These are phyloP conservation scores for Ichneumoninae sp. DNA, from an alignment of 2,888 invertebrate species.

Conservation along the genomic window DNA sequence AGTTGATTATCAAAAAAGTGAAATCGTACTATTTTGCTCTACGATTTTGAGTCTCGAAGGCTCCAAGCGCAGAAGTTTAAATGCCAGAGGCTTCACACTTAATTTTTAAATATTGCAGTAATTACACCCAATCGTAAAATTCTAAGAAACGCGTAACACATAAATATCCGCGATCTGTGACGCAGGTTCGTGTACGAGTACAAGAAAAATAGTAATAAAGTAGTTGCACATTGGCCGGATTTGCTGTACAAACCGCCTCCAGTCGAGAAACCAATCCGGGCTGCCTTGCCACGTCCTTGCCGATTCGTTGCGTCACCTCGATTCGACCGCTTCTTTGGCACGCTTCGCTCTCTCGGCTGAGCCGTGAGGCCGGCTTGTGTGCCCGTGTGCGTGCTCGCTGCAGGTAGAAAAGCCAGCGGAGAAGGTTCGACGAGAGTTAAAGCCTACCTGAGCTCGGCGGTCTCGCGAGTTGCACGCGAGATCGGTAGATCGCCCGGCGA, in stretches of 20 bases:
- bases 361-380: conserved; percentile 1
- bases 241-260: conserved; percentile 60
- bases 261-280: conserved; percentile 72
- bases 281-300: conserved; percentile 77
- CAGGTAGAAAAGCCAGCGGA: conserved; percentile 45
- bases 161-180: neutral
- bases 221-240: conserved; percentile 37
- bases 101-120: neutral
- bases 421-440: conserved; percentile 16
- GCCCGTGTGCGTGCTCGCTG: neutral
- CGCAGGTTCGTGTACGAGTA: neutral
- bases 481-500: conserved; percentile 57
- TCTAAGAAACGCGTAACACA: neutral
- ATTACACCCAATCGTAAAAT: neutral
- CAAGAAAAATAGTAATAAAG: conserved; percentile 17
- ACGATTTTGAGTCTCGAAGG: too few species aligned
- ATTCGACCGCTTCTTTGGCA: conserved; percentile 72
- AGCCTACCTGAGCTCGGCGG: conserved; percentile 27
- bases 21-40: too few species aligned
- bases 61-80: neutral
- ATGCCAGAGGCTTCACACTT: too few species aligned
- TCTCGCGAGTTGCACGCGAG: conserved; percentile 64
- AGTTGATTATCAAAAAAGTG: too few species aligned
- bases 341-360: conserved; percentile 63
- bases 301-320: conserved; percentile 74